phyloP scores from a whole-genome alignment of 2,113 vertebrate species.

The Nothocercus julius region DNA sequence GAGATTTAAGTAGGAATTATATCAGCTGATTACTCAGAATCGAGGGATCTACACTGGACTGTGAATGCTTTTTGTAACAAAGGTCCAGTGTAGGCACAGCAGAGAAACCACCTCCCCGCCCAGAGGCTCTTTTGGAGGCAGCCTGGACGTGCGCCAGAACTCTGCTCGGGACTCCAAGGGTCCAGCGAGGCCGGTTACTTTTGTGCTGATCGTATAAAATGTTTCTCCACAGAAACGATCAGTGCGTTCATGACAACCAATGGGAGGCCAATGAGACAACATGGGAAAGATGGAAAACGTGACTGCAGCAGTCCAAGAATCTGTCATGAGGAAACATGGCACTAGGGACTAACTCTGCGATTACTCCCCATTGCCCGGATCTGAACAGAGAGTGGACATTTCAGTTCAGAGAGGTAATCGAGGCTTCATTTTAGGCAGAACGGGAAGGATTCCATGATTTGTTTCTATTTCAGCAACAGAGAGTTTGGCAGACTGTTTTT shows the following conservation, averaged over 20 bases:
- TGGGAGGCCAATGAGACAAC: slow-evolving; percentile 70
- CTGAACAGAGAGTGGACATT: neutral
- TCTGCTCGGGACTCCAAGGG: fast-evolving
- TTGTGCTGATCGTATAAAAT: slow-evolving; percentile 71
- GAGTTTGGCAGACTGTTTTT: neutral
- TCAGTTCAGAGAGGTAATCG: neutral
- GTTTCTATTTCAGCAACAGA: neutral
- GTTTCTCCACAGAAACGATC: slow-evolving; percentile 67
- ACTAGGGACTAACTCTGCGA: neutral
- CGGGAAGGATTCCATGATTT: neutral
- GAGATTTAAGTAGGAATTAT: neutral
- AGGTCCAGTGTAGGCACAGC: fast-evolving
- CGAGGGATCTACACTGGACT: neutral
- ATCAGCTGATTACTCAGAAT: neutral
- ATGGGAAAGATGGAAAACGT: slow-evolving; percentile 43
- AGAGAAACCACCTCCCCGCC: fast-evolving
- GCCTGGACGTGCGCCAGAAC: fast-evolving
- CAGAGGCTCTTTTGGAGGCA: neutral
- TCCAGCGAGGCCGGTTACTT: neutral
- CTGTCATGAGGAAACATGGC: neutral
- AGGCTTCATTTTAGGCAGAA: neutral
- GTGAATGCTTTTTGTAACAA: fast-evolving
- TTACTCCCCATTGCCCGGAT: neutral
- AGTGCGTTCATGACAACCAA: slow-evolving; percentile 43
- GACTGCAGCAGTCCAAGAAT: slow-evolving; percentile 83